Conservation (phyloP, 2,797 vertebrate species). For the Mionectes olivaceus region DNA sequence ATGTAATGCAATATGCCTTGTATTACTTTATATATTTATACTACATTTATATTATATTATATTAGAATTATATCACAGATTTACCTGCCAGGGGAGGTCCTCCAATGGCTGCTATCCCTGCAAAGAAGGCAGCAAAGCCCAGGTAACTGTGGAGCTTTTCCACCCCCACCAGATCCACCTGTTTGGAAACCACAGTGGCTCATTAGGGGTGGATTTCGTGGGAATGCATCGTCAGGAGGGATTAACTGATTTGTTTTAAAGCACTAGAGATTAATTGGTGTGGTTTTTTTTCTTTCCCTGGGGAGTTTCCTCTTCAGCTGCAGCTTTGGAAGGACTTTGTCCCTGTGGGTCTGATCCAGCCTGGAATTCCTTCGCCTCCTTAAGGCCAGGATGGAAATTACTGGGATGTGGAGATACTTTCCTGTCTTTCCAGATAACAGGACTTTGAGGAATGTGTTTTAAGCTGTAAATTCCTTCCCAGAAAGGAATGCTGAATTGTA, state of each 20-base stretch:
- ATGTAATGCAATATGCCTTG: too few relatives aligned
- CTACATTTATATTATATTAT: background rate
- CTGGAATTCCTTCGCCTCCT: background rate
- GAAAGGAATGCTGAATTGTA: background rate
- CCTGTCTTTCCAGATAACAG: background rate
- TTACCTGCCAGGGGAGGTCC: slow-evolving; percentile 94
- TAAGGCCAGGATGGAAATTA: background rate
- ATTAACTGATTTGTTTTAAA: background rate
- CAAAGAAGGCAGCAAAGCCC: slow-evolving; percentile 92
- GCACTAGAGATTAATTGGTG: background rate
- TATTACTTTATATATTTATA: too few relatives aligned
- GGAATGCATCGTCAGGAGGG: background rate
- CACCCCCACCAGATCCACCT: slow-evolving; percentile 90
- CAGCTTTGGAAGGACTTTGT: background rate
- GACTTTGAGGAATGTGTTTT: background rate
- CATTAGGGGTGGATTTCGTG: background rate
- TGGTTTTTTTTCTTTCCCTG: background rate
- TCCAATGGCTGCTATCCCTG: slow-evolving; percentile 87
- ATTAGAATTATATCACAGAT: background rate
- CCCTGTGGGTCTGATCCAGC: background rate
- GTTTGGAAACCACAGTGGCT: background rate
- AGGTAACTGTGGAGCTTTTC: slow-evolving; percentile 87
- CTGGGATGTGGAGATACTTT: background rate
- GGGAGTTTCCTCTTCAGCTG: background rate
- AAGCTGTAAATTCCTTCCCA: background rate